Conservation (phyloP, 2,888 invertebrate species). For the Netelia inedita region DNA sequence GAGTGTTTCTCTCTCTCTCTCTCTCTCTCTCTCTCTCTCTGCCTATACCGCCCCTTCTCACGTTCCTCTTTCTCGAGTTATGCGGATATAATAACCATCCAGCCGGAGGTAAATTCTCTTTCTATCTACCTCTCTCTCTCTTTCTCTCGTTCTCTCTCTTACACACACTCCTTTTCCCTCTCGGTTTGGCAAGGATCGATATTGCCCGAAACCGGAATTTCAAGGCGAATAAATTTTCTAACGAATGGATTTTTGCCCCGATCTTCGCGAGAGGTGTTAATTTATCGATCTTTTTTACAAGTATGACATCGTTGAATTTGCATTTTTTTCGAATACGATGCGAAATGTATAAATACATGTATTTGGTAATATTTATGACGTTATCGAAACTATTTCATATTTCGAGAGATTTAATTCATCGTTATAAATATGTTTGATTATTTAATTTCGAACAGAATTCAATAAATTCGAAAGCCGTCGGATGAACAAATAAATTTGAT, state of each 20-base stretch:
- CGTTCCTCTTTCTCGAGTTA: constrained; percentile 46
- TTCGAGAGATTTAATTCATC: neutral
- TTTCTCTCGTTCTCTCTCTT: constrained; percentile 21
- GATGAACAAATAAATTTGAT: too few species aligned
- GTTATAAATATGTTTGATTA: too few species aligned
- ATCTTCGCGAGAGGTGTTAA: constrained; percentile 39
- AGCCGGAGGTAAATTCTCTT: constrained; percentile 40
- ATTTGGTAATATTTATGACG: neutral
- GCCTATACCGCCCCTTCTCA: constrained; percentile 23
- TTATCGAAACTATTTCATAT: neutral
- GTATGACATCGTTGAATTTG: constrained; percentile 24
- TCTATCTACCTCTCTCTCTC: constrained; percentile 6
- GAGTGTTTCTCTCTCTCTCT: constrained; percentile 15
- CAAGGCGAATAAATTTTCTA: constrained; percentile 64
- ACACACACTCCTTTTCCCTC: constrained; percentile 5
- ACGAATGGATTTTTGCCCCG: constrained; percentile 41
- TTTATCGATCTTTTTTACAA: constrained; percentile 52
- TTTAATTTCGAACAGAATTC: too few species aligned
- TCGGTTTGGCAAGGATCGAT: constrained; percentile 52
- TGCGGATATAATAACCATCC: constrained; percentile 70
- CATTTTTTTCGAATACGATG: neutral
- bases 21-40: constrained; percentile 32
- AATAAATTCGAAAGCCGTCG: too few species aligned
- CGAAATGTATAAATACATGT: neutral
- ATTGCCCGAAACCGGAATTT: constrained; percentile 65